Percentiles rank a stretch among this genome's conserved stretches.
phyloP scores from a whole-genome alignment of 2,797 vertebrate genomes.

The Merluccius polli region DNA sequence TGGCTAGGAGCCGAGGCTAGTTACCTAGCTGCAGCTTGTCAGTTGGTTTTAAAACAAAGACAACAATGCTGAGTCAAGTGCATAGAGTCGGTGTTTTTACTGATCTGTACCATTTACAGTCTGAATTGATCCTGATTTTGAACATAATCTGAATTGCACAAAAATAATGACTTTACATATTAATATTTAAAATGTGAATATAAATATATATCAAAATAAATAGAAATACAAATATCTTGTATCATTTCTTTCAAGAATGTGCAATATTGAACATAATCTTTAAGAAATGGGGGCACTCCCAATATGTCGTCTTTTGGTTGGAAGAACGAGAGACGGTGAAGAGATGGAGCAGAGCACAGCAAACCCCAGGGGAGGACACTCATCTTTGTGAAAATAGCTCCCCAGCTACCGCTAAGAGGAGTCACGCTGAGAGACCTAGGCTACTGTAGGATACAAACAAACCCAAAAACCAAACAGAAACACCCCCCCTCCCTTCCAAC shows the following conservation, averaged over 20 bases:
- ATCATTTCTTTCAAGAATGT: not conserved
- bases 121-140: no score
- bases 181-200: not conserved
- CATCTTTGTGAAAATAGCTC: no score
- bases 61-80: no score
- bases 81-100: no score
- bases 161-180: not conserved
- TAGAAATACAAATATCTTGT: no score
- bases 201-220: no score
- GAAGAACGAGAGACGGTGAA: not conserved
- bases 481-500: constrained; percentile 28
- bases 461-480: not conserved
- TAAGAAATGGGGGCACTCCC: no score
- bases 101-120: not conserved
- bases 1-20: no score
- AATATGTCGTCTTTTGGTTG: not conserved
- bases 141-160: no score
- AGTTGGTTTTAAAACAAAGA: not conserved
- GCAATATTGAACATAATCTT: not conserved
- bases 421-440: not conserved
- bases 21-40: not conserved
- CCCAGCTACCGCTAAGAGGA: no score
- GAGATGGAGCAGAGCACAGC: not conserved
- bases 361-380: not conserved
- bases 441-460: not conserved